Percentiles rank a stretch among this genome's conserved stretches.
Evolutionary conservation across 1,140 invertebrate genomes (phyloP).

Genomic region (Drosophila sulfurigaster): DNA sequence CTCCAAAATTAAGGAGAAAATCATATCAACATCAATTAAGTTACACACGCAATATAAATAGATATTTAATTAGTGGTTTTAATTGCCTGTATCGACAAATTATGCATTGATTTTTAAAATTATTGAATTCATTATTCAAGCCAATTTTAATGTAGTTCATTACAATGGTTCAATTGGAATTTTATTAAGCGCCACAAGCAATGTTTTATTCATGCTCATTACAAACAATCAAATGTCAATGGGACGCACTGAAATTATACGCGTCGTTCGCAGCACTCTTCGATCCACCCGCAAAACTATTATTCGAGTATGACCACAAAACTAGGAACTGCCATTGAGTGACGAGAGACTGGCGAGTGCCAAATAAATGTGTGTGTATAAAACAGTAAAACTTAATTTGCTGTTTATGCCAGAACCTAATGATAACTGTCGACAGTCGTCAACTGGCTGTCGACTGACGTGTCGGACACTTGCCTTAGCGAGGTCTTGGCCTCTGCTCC

Average conservation of each 20-base stretch:
- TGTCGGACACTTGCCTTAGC: constrained; percentile 17
- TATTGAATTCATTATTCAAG: not conserved
- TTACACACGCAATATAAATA: not conserved
- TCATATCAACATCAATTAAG: too few species aligned
- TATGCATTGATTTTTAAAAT: not conserved
- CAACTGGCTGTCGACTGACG: constrained; percentile 13
- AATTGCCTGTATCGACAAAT: not conserved
- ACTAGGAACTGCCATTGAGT: constrained; percentile 22
- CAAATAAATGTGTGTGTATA: constrained; percentile 46
- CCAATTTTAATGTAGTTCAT: not conserved
- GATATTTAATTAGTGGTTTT: not conserved
- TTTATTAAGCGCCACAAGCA: constrained; percentile 37
- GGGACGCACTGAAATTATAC: constrained; percentile 57
- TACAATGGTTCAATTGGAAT: constrained; percentile 22
- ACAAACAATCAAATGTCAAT: constrained; percentile 79
- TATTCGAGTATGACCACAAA: not conserved
- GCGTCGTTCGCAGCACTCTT: constrained; percentile 2
- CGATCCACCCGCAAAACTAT: constrained; percentile 33
- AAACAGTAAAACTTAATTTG: constrained; percentile 81
- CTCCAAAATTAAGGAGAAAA: too few species aligned
- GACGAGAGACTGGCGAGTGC: constrained; percentile 24
- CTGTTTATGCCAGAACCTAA: constrained; percentile 75
- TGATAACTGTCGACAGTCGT: constrained; percentile 64
- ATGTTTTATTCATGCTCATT: constrained; percentile 71
- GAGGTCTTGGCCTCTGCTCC: constrained; percentile 23